Conservation (phyloP, 1,140 invertebrate genomes). For the Plectus sambesii region DNA sequence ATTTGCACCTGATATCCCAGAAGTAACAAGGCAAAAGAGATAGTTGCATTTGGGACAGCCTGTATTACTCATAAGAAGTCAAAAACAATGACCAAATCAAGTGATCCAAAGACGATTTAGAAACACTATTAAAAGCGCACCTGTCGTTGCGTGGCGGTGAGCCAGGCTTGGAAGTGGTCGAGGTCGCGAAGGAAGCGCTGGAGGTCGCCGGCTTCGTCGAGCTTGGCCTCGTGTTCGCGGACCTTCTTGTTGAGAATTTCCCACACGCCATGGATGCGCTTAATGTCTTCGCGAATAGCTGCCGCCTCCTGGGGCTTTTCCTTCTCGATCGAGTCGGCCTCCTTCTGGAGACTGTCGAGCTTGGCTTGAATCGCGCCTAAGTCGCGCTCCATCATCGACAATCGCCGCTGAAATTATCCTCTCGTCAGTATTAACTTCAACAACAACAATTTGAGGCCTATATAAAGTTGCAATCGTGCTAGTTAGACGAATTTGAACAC, state of each 20-base stretch:
- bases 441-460: slow-evolving; percentile 7
- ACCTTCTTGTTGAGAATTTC: slow-evolving; percentile 89
- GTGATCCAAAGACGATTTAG: not conserved
- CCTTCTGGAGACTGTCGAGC: slow-evolving; percentile 75
- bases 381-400: slow-evolving; percentile 96
- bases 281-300: slow-evolving; percentile 75
- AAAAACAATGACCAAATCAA: not conserved
- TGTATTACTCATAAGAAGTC: not conserved
- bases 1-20: no score
- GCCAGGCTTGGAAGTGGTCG: slow-evolving; percentile 98
- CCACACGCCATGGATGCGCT: slow-evolving; percentile 75
- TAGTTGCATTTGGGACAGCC: no score
- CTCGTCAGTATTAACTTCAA: slow-evolving; percentile 5
- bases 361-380: slow-evolving; percentile 95
- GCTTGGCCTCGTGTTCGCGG: slow-evolving; percentile 79
- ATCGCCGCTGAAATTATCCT: slow-evolving; percentile 67
- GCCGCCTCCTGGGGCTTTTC: slow-evolving; percentile 92
- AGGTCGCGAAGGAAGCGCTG: slow-evolving; percentile 95
- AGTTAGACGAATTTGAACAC: no score
- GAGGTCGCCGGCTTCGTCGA: slow-evolving; percentile 95
- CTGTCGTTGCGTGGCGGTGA: slow-evolving; percentile 76
- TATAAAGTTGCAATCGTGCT: slow-evolving; percentile 52
- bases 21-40: no score
- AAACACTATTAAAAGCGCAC: slow-evolving; percentile 1
- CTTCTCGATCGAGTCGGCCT: slow-evolving; percentile 75